Evolutionary conservation across 1,140 invertebrate species (phyloP).

Genomic region (Arctopsyche grandis): DNA sequence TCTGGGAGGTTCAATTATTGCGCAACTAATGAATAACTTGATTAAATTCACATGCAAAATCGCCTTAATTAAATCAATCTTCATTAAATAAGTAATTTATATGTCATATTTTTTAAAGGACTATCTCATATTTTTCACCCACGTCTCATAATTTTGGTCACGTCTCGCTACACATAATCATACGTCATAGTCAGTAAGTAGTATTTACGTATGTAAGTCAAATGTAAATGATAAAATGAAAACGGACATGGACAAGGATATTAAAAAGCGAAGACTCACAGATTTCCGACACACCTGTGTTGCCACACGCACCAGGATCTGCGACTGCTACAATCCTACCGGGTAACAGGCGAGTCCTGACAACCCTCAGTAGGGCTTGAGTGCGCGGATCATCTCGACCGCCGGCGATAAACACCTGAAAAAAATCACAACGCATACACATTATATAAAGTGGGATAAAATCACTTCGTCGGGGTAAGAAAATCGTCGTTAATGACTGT

Average conservation of each 20-base stretch:
- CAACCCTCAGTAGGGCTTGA: constrained; percentile 73
- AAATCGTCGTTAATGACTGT: background rate
- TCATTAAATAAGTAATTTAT: too few relatives aligned
- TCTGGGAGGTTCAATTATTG: too few relatives aligned
- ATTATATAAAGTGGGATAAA: background rate
- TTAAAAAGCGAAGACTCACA: constrained; percentile 56
- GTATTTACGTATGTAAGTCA: too few relatives aligned
- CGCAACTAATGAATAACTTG: too few relatives aligned
- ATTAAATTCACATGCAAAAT: too few relatives aligned
- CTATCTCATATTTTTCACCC: too few relatives aligned
- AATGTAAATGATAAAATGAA: background rate
- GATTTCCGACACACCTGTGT: constrained; percentile 64
- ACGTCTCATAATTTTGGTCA: too few relatives aligned
- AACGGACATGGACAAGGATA: constrained; percentile 22
- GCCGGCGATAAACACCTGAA: constrained; percentile 75
- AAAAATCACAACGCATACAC: constrained; percentile 49
- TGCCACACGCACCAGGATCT: constrained; percentile 67
- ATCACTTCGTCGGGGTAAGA: background rate
- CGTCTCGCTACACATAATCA: too few relatives aligned
- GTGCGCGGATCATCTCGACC: constrained; percentile 74
- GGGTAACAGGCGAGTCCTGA: constrained; percentile 74
- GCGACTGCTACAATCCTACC: constrained; percentile 76
- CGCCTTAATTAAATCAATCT: too few relatives aligned
- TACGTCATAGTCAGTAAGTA: too few relatives aligned
- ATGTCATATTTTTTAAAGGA: too few relatives aligned